Evolutionary conservation across 2,113 vertebrate genomes (phyloP), one percentile per base, ranked within the genome.

Genomic region (Lucifuga dentata): DNA sequence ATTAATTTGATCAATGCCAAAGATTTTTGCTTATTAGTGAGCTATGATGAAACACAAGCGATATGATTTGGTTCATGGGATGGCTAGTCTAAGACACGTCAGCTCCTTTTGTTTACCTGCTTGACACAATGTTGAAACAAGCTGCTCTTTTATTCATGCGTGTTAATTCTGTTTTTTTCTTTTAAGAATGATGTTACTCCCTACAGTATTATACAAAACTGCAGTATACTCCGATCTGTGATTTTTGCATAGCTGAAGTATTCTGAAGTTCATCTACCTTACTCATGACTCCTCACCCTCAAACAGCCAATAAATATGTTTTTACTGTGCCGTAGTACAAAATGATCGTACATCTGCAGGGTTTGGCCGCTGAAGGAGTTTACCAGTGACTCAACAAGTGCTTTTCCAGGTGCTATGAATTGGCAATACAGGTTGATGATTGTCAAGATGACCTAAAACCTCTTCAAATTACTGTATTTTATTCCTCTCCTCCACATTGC

Each of bases 11-110:
- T n/a, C n/a, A n/a, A n/a, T n/a, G n/a, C n/a, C n/a, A n/a, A n/a
- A n/a, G n/a, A n/a, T n/a, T n/a, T n/a, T n/a, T n/a, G n/a, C n/a
- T n/a, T n/a, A n/a, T n/a, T n/a, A n/a, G n/a, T n/a, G n/a, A n/a
- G 20, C n/a, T 39, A 7, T 48, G 33, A 51, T 8, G 40, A 50
- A 53, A 44, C n/a, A 26, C 23, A 36, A 66, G n/a, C n/a, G n/a
- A n/a, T n/a, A 15, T 3, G 20, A 38, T 52, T 55, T 26, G 13
- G 11, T 8, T 45, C 10, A 13, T 11, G 19, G 35, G 2, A 40
- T 53, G 21, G 16, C 46, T 33, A 10, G 23, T 48, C 17, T 8
- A n/a, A 38, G 38, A 61, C 10, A 26, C 0, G 51, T 49, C 12
- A 10, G 2, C 8, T 62, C 24, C 26, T 20, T 10, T 12, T 61